Percentiles rank a stretch among this genome's conserved stretches.
These are phyloP conservation scores for Pollachius pollachius DNA, from an alignment of 2,113 vertebrate genomes.

Conservation along the genomic window DNA sequence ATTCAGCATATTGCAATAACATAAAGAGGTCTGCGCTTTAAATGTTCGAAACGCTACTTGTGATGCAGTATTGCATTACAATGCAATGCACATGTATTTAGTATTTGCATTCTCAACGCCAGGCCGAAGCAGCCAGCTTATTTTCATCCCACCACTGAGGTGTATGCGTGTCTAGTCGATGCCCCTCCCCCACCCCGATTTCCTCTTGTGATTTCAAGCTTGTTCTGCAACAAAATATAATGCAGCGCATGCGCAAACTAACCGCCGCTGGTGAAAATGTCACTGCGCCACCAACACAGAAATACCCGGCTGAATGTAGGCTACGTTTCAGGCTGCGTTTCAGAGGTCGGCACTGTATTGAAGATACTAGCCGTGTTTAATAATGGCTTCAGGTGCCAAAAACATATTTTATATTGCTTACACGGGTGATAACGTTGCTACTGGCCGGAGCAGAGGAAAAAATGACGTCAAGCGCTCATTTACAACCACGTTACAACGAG, in stretches of 20 bases:
- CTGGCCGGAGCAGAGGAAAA: slow-evolving; percentile 68
- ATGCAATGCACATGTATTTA: too few species aligned
- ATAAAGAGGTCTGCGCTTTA: background rate
- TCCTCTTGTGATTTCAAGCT: slow-evolving; percentile 51
- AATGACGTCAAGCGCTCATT: slow-evolving; percentile 75
- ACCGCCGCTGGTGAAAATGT: slow-evolving; percentile 63
- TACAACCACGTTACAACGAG: slow-evolving; percentile 43
- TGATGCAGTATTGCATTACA: too few species aligned
- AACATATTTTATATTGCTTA: slow-evolving; percentile 1
- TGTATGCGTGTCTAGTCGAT: slow-evolving; percentile 59
- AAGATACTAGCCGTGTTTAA: too few species aligned
- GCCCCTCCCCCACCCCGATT: slow-evolving; percentile 60
- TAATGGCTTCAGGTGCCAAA: background rate
- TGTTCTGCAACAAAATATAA: slow-evolving; percentile 68
- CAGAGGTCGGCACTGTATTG: too few species aligned
- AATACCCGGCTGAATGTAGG: slow-evolving; percentile 14
- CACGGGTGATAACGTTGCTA: slow-evolving; percentile 71
- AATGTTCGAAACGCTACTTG: too few species aligned
- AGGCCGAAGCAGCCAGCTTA: slow-evolving; percentile 1
- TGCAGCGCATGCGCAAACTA: slow-evolving; percentile 66
- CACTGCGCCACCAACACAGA: slow-evolving; percentile 72
- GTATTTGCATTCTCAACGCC: slow-evolving; percentile 14
- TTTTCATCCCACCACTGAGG: slow-evolving; percentile 46
- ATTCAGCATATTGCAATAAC: background rate
- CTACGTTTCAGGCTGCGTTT: background rate